phyloP scores from a whole-genome alignment of 2,113 vertebrate species.

The Microtus richardsoni region DNA sequence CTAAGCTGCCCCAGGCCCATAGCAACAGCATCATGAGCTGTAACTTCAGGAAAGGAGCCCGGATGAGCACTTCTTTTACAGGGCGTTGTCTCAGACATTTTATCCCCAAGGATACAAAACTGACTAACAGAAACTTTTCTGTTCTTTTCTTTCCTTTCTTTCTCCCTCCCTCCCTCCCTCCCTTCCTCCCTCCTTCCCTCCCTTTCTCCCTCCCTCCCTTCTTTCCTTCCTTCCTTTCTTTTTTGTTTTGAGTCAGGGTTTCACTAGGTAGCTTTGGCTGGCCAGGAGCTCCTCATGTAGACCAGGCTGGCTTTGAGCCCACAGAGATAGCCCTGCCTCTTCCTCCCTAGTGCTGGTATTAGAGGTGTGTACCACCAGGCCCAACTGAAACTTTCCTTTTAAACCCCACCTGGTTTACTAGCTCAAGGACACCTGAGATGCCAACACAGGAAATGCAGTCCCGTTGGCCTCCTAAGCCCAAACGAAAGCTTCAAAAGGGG shows the following conservation, averaged over 20 bases:
- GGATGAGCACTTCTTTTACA: neutral
- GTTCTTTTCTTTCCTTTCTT: too few species aligned
- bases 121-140: neutral
- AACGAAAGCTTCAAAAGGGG: neutral
- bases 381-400: neutral
- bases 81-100: neutral
- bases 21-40: neutral
- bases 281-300: neutral
- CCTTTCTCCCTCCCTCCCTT: too few species aligned
- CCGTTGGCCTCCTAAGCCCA: neutral
- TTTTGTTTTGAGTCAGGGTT: neutral
- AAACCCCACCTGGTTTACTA: neutral
- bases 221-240: too few species aligned
- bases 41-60: neutral
- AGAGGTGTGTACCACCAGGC: neutral
- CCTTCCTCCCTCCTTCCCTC: too few species aligned
- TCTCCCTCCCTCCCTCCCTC: neutral
- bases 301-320: neutral
- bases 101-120: neutral
- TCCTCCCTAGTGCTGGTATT: neutral
- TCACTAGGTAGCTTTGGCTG: neutral
- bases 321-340: neutral
- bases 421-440: neutral
- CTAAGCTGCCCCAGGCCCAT: neutral
- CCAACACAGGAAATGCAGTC: neutral